Conservation (phyloP, 1,140 invertebrate genomes). For the Heliothis virescens region DNA sequence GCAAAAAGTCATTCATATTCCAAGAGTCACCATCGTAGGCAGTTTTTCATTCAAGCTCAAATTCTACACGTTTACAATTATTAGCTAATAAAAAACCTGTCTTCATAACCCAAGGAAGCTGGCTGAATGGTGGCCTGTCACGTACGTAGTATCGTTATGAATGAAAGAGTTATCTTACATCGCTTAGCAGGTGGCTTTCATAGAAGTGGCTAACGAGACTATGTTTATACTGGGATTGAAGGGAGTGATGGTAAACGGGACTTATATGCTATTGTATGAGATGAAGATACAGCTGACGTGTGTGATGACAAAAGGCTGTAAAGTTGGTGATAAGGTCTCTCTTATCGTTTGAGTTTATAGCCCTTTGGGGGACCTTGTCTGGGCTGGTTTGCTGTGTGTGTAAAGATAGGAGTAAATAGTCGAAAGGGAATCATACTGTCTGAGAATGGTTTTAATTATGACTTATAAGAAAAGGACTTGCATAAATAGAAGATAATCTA, state of each 20-base stretch:
- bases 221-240: constrained; percentile 32
- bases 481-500: no score
- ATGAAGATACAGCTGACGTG: constrained; percentile 21
- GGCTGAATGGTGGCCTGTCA: constrained; percentile 59
- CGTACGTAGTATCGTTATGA: constrained; percentile 74
- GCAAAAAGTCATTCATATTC: no score
- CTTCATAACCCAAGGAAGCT: constrained; percentile 26
- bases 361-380: neutral
- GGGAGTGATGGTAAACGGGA: constrained; percentile 27
- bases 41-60: constrained; percentile 32
- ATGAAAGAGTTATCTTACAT: constrained; percentile 77
- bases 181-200: constrained; percentile 73
- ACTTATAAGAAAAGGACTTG: neutral
- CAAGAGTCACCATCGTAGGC: no score
- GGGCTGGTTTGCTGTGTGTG: neutral
- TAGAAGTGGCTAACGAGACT: constrained; percentile 64
- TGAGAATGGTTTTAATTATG: neutral
- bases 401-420: neutral
- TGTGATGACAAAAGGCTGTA: constrained; percentile 35
- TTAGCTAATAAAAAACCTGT: constrained; percentile 49
- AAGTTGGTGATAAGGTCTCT: constrained; percentile 30
- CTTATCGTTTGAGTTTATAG: constrained; percentile 16
- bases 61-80: constrained; percentile 30
- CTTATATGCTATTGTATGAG: constrained; percentile 11
- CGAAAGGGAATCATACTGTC: neutral